phyloP scores from a whole-genome alignment of 2,113 vertebrate genomes.

The Lutjanus erythropterus region DNA sequence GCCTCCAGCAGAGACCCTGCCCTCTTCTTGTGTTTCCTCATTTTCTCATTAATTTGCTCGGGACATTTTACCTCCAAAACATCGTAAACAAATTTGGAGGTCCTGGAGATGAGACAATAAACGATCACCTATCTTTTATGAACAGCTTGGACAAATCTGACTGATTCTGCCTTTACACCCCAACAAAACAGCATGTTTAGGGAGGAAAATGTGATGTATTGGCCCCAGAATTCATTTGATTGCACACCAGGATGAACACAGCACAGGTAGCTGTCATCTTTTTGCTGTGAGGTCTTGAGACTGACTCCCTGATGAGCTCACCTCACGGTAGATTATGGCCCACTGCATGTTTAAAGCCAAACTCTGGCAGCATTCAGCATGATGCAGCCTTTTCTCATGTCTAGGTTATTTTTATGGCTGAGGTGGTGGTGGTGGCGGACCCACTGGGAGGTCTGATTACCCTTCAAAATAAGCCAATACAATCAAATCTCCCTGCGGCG shows the following conservation, averaged over 20 bases:
- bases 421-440: conserved; percentile 52
- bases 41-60: too few relatives aligned
- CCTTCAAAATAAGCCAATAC: conserved; percentile 48
- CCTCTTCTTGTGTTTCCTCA: too few relatives aligned
- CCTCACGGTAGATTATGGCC: conserved; percentile 42
- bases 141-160: too few relatives aligned
- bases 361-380: conserved; percentile 42
- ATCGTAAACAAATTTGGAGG: too few relatives aligned
- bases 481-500: conserved; percentile 44
- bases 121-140: too few relatives aligned
- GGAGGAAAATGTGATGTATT: neutral
- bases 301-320: conserved; percentile 47
- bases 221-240: conserved; percentile 9
- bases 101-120: too few relatives aligned
- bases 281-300: conserved; percentile 38
- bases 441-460: conserved; percentile 58
- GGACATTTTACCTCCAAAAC: too few relatives aligned
- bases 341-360: conserved; percentile 42
- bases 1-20: too few relatives aligned
- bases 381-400: conserved; percentile 56
- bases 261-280: conserved; percentile 50
- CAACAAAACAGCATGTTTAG: neutral
- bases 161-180: too few relatives aligned
- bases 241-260: conserved; percentile 4
- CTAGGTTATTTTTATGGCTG: conserved; percentile 65